These are phyloP conservation scores for Nematolebias whitei DNA, from an alignment of 2,113 vertebrate genomes.

Conservation along the genomic window DNA sequence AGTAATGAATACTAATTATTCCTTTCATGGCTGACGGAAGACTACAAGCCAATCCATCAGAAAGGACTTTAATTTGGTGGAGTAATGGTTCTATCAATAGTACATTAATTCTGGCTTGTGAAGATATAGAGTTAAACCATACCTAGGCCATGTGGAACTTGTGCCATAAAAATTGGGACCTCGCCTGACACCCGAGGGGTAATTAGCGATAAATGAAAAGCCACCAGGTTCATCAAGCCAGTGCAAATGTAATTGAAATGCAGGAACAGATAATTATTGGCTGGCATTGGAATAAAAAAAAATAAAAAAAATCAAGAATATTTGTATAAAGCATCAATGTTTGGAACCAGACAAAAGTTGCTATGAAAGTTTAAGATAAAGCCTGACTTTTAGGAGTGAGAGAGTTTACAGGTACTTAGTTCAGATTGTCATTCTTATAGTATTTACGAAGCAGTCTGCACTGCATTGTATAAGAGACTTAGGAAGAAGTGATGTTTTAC, in stretches of 20 bases:
- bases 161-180: conserved; percentile 87
- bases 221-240: conserved; percentile 86
- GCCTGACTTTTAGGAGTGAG: background rate
- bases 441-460: background rate
- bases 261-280: conserved; percentile 85
- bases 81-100: conserved; percentile 99
- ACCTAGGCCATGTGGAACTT: conserved; percentile 85
- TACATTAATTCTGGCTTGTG: conserved; percentile 99
- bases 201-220: conserved; percentile 98
- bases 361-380: background rate
- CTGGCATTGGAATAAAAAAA: conserved; percentile 66
- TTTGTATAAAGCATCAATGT: conserved; percentile 50
- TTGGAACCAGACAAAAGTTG: conserved; percentile 33
- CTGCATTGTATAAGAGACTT: no score
- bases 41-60: conserved; percentile 97
- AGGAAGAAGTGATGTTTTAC: no score
- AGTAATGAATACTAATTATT: conserved; percentile 99
- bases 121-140: conserved; percentile 98
- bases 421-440: background rate
- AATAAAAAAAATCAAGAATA: no score
- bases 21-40: conserved; percentile 97
- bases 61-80: conserved; percentile 98
- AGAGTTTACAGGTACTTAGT: background rate
- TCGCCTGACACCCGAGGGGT: conserved; percentile 87
- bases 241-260: conserved; percentile 95